Evolutionary conservation across 1,140 invertebrate species (phyloP), one percentile per base, ranked within the genome.

Genomic region (Micrasema minimum): DNA sequence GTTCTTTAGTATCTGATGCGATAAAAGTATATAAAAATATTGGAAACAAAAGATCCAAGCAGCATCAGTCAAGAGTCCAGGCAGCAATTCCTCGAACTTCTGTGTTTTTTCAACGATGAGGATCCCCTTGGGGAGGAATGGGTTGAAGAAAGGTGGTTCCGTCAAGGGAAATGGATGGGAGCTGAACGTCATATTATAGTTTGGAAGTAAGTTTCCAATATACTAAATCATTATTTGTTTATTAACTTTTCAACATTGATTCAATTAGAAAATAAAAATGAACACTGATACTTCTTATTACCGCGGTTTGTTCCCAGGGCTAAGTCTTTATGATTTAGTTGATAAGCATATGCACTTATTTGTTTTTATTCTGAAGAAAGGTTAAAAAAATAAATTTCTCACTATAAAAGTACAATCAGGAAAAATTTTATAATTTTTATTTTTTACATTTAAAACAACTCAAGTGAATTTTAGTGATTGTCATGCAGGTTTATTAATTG

Each of bases 61-160:
- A 81, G 81, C 66, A 79, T 95, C 2, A 85, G 81, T 75, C 76
- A 83, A n/a, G 86, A 89, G 51, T 80, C 88, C 0, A 89, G 90
- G 78, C 88, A 93, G 74, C 80, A 87, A 12, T 81, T 96, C n/a
- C 81, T 97, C 10, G 92, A 97, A 81, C 78, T 96, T 12, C 78
- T 96, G 2, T 95, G 93, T 78, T 96, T 90, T 80, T 92, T 89
- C 75, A 96, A 97, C 82, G 85, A 87, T 72, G 82, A 88, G 55
- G 89, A 93, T 69, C 82, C 87, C 0, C 65, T 88, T 18, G 81
- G 87, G 11, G 85, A 88, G 43, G 90, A 94, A 51, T 90, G 89
- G 77, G 78, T 90, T n/a, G 92, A 94, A 79, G 91, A 94, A 80
- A 87, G 88, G 59, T 95, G 91, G 92, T 95, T 92, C 77, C 77